phyloP scores from a whole-genome alignment of 2,113 vertebrate species.

The Phycodurus eques region DNA sequence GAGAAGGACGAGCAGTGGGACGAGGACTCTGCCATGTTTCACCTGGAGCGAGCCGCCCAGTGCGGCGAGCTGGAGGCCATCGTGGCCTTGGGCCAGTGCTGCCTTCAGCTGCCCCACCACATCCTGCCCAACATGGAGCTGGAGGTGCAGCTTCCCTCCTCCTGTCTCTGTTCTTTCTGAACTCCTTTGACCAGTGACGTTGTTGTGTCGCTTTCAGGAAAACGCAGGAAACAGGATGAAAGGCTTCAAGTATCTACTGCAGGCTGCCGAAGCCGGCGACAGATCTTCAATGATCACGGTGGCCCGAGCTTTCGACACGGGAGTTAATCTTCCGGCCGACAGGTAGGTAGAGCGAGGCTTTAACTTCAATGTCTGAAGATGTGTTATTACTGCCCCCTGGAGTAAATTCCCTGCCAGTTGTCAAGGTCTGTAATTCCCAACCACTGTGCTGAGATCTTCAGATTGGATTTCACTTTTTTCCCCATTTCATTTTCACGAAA shows the following conservation, averaged over 20 bases:
- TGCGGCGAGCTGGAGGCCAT: conserved; percentile 97
- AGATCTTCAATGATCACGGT: conserved; percentile 89
- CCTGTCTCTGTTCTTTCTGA: background rate
- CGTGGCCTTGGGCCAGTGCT: conserved; percentile 85
- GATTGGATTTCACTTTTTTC: too few species aligned
- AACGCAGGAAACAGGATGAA: conserved; percentile 82
- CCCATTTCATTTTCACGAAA: too few species aligned
- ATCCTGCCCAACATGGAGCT: conserved; percentile 83
- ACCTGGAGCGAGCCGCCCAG: conserved; percentile 87
- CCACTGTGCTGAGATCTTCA: too few species aligned
- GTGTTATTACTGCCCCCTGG: background rate
- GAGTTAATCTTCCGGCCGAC: conserved; percentile 80
- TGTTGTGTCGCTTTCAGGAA: conserved; percentile 68
- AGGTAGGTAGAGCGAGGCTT: conserved; percentile 67
- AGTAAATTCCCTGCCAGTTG: background rate
- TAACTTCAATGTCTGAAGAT: background rate
- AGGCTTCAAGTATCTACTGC: conserved; percentile 87
- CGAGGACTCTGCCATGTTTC: conserved; percentile 83
- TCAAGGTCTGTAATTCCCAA: too few species aligned
- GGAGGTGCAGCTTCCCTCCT: conserved; percentile 70
- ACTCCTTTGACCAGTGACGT: background rate
- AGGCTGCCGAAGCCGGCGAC: conserved; percentile 91
- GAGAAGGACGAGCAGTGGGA: conserved; percentile 88
- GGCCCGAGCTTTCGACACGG: conserved; percentile 87
- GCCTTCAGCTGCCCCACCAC: conserved; percentile 87